A percentile compares a stretch with the other conserved stretches of the same genome.
Conservation (phyloP, 2,113 vertebrate species). For the Lepisosteus oculatus region DNA sequence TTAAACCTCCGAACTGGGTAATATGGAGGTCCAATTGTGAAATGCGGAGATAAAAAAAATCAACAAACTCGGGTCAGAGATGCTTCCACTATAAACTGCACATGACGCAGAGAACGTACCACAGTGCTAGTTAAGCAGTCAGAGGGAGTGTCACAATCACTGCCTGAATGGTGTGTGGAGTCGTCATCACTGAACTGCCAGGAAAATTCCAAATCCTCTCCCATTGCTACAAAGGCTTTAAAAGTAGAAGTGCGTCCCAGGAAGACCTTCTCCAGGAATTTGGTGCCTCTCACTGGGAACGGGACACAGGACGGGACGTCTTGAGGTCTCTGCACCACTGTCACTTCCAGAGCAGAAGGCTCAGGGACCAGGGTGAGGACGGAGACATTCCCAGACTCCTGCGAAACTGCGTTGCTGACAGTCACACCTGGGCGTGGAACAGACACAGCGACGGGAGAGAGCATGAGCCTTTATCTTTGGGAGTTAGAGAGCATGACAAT, state of each 20-base stretch:
- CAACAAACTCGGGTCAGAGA: background rate
- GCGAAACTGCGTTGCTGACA: constrained; percentile 22
- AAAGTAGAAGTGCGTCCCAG: constrained; percentile 23
- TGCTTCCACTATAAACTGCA: no score
- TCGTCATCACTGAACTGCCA: constrained; percentile 29
- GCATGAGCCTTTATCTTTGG: no score
- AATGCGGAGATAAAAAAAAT: background rate
- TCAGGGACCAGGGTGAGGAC: constrained; percentile 22
- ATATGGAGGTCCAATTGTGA: no score
- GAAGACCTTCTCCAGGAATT: constrained; percentile 23
- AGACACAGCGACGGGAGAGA: background rate
- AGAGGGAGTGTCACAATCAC: constrained; percentile 5
- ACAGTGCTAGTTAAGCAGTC: constrained; percentile 24
- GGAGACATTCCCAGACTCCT: constrained; percentile 13
- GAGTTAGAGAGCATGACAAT: no score
- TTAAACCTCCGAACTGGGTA: no score
- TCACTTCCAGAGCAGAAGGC: constrained; percentile 25
- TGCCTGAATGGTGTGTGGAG: background rate
- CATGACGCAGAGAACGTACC: constrained; percentile 14
- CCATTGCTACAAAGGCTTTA: constrained; percentile 21
- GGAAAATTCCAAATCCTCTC: constrained; percentile 19
- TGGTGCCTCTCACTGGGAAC: constrained; percentile 16
- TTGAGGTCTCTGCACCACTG: constrained; percentile 18
- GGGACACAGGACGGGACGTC: constrained; percentile 27
- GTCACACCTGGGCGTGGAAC: constrained; percentile 24